A percentile compares a stretch with the other conserved stretches of the same genome.
These are phyloP conservation scores for Pelodiscus sinensis DNA, from an alignment of 2,113 vertebrate genomes.

Conservation along the genomic window DNA sequence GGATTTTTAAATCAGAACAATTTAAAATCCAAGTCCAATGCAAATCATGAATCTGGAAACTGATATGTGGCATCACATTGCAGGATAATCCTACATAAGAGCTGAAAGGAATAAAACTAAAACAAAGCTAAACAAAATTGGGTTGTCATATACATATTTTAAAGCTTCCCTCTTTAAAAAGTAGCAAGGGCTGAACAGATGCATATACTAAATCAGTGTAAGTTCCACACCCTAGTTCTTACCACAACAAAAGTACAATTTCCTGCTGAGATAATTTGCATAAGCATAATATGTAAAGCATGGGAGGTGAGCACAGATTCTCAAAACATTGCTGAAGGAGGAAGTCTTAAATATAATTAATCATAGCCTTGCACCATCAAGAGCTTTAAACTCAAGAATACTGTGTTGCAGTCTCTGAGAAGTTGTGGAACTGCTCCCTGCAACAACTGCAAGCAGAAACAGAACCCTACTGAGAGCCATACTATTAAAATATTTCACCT, in stretches of 20 bases:
- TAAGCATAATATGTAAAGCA: neutral
- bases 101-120: neutral
- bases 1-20: neutral
- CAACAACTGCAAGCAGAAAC: neutral
- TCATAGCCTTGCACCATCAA: neutral
- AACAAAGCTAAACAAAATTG: neutral
- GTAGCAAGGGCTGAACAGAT: neutral
- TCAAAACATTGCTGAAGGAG: neutral
- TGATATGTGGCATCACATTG: neutral
- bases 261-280: neutral
- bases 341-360: neutral
- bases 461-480: neutral
- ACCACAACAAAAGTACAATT: neutral
- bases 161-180: neutral
- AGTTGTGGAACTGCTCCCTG: neutral
- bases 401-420: neutral
- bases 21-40: neutral
- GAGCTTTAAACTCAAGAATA: neutral
- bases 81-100: neutral
- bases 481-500: neutral
- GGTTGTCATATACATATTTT: slow-evolving; percentile 1
- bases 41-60: slow-evolving; percentile 7
- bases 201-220: accelerated
- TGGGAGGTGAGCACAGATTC: neutral
- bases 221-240: neutral